Evolutionary conservation across 1,140 invertebrate species (phyloP), one percentile per base, ranked within the genome.

Genomic region (Cydia fagiglandana): DNA sequence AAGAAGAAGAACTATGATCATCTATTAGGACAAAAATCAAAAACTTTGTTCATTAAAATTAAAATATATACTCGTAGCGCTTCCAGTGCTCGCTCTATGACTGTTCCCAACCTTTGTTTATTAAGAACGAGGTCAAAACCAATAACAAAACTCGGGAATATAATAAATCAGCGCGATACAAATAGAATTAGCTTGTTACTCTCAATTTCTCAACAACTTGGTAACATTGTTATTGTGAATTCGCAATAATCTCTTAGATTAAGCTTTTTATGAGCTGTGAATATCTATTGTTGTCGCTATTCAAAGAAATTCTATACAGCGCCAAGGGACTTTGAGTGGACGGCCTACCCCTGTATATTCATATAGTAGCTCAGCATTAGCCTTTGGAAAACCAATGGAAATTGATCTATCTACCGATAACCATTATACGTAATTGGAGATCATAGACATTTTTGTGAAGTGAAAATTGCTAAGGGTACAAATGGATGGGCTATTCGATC

Each of bases 161-260:
- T 50, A 50, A 50, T 50, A 50, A 50, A 50, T 50, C 47, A 50
- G 15, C 47, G 12, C 13, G 47, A 50, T 50, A 50, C 47, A 50
- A 50, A 50, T 50, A 50, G 47, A 50, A 50, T 50, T 50, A 50
- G 47, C 47, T 50, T 50, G 47, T 50, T 50, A 50, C 12, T 50
- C 47, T 50, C 47, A 50, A 50, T 50, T 50, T 15, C 47, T 13
- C 47, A 50, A 50, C 47, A 50, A 50, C 47, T 50, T 50, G 47
- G 15, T 50, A 50, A 50, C 4, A 15, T 50, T 50, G 47, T 50
- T 50, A 50, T 50, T 50, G 47, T 50, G 47, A 9, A 50, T 50
- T 50, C 47, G 47, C 7, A 50, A 13, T 50, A 50, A 50, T 50
- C 47, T 50, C 15, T 13, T 50, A 50, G 13, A 47, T 47, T 47